Evolutionary conservation across 2,888 invertebrate genomes (phyloP), one percentile per base, ranked within the genome.

Genomic region (Hypsopygia costalis): DNA sequence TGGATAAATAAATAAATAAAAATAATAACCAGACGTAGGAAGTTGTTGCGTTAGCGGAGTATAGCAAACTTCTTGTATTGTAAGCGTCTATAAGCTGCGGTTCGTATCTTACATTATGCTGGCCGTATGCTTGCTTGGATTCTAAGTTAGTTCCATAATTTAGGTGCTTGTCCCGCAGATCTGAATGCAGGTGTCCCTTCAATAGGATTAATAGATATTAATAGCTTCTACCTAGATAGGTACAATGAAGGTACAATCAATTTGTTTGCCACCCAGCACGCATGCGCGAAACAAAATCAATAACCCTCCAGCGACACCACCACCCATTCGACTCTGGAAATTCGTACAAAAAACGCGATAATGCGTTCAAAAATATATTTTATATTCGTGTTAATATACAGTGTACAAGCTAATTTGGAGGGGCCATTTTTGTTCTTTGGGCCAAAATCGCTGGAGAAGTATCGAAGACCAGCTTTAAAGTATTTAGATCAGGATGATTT

Each of bases 351-450:
- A 2, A 4, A 16, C 16, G 16, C 16, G 16, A 46, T 39, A 35
- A 56, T 49, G 48, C 29, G 12, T 6, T 8, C 36, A 1, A 51
- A 52, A 47, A 44, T 51, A 11, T 28, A 51, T 9, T 9, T 59
- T 0, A 6, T 62, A 6, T 6, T 64, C 3, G 25, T 67, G 2
- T 45, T 61, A 8, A 34, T 64, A n/a, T 58, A 61, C 28, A 41
- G 54, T 8, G 57, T 71, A 16, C 64, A 67, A 31, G 90, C 80
- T 4, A 90, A 90, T 51, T 66, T 91, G 27, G 91, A 90, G 66
- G 92, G 92, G 0, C 92, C 92, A 0, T 92, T 91, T 58, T 52
- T 92, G 3, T 89, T 92, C 53, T 92, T 92, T 72, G 92, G 92
- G 0, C 90, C 90, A 3, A 81, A 88, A 34, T 78, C 86, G 5